phyloP scores from a whole-genome alignment of 2,888 invertebrate species.

The Troilus luridus region DNA sequence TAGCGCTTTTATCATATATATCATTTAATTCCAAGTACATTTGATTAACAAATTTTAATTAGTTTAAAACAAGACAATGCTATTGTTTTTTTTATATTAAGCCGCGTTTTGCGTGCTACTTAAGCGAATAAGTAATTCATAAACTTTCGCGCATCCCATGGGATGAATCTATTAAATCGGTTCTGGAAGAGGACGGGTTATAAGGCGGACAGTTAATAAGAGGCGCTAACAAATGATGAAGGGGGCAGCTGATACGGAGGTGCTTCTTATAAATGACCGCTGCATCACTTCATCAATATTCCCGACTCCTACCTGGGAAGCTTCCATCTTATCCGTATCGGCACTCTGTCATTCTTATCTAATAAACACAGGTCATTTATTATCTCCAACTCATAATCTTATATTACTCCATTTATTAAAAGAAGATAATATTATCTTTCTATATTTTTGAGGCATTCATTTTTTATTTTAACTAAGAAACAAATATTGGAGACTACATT shows the following conservation, averaged over 20 bases:
- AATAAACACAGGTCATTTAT: neutral
- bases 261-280: slow-evolving; percentile 12
- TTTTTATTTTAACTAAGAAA: neutral
- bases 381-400: neutral
- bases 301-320: neutral
- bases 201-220: slow-evolving; percentile 33
- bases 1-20: too few relatives aligned
- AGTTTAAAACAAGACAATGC: too few relatives aligned
- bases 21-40: too few relatives aligned
- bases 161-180: neutral
- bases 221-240: slow-evolving; percentile 5
- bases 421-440: neutral
- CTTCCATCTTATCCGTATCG: slow-evolving; percentile 21
- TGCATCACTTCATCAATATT: slow-evolving; percentile 38
- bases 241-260: slow-evolving; percentile 23
- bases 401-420: neutral
- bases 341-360: slow-evolving; percentile 18
- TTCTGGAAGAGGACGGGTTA: neutral
- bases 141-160: too few relatives aligned
- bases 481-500: too few relatives aligned
- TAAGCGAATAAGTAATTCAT: too few relatives aligned
- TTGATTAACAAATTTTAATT: too few relatives aligned
- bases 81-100: too few relatives aligned
- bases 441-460: neutral
- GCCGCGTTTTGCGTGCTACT: too few relatives aligned